phyloP scores from a whole-genome alignment of 2,113 vertebrate genomes.

The Onychostruthus taczanowskii region DNA sequence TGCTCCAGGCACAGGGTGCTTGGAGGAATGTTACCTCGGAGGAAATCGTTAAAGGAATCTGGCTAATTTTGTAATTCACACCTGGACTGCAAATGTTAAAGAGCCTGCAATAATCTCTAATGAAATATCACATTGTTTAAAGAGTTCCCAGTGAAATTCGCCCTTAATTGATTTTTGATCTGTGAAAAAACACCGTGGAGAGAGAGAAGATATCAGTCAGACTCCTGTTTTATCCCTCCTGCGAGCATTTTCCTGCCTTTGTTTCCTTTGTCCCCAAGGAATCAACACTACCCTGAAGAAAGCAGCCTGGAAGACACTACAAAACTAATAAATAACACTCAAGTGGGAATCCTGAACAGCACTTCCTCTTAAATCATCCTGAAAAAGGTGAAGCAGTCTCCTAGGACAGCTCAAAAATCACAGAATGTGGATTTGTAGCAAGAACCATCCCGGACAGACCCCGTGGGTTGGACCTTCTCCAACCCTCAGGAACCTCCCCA shows the following conservation, averaged over 20 bases:
- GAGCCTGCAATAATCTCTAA: constrained; percentile 66
- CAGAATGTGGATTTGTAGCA: not conserved
- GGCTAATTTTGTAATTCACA: constrained; percentile 74
- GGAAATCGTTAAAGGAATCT: constrained; percentile 63
- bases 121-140: constrained; percentile 78
- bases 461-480: not conserved
- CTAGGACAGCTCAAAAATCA: not conserved
- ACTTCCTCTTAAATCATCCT: constrained; percentile 8
- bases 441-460: not conserved
- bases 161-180: constrained; percentile 79
- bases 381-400: constrained; percentile 20
- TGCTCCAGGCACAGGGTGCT: not conserved
- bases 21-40: constrained; percentile 11
- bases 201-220: constrained; percentile 58
- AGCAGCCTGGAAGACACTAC: constrained; percentile 10
- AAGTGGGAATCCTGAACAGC: not conserved
- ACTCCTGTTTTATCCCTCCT: constrained; percentile 36
- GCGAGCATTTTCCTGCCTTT: not conserved
- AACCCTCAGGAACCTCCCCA: not conserved
- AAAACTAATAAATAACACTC: not conserved
- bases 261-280: constrained; percentile 42
- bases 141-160: constrained; percentile 73
- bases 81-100: constrained; percentile 71
- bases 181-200: constrained; percentile 64
- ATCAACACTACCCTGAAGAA: not conserved